Evolutionary conservation across 2,797 vertebrate species (phyloP).

Genomic region (Hephaestus fuliginosus): DNA sequence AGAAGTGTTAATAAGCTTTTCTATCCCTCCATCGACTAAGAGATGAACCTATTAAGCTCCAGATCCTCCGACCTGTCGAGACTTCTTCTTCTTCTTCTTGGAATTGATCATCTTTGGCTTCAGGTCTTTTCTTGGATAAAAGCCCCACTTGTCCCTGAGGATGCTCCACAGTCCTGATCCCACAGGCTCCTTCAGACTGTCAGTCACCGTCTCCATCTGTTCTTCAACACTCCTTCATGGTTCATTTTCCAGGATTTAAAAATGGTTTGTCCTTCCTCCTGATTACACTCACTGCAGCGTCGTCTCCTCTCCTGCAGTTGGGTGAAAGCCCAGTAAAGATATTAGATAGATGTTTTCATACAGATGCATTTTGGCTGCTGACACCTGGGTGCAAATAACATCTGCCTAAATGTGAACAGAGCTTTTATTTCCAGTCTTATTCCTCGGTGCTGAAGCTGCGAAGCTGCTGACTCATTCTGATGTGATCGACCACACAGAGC

Average conservation of each 20-base stretch:
- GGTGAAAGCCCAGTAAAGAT: too few species aligned
- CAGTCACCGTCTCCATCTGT: neutral
- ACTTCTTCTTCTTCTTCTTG: neutral
- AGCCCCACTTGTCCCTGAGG: neutral
- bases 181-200: neutral
- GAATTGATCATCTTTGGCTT: conserved; percentile 3
- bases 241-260: neutral
- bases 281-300: too few species aligned
- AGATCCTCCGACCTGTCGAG: neutral
- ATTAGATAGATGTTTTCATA: too few species aligned
- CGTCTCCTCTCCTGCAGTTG: too few species aligned
- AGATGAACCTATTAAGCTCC: neutral
- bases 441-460: too few species aligned
- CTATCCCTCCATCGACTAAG: neutral
- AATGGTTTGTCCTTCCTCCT: too few species aligned
- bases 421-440: too few species aligned
- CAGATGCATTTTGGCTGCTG: too few species aligned
- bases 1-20: neutral
- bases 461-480: too few species aligned
- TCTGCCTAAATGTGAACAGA: too few species aligned
- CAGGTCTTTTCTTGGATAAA: neutral
- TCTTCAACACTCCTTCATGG: neutral
- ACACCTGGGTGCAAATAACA: too few species aligned
- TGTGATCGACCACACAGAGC: conserved; percentile 7
- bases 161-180: neutral